Base-by-base conservation (phyloP, 2,797 vertebrate species). In the Cynopterus sphinx region DNA sequence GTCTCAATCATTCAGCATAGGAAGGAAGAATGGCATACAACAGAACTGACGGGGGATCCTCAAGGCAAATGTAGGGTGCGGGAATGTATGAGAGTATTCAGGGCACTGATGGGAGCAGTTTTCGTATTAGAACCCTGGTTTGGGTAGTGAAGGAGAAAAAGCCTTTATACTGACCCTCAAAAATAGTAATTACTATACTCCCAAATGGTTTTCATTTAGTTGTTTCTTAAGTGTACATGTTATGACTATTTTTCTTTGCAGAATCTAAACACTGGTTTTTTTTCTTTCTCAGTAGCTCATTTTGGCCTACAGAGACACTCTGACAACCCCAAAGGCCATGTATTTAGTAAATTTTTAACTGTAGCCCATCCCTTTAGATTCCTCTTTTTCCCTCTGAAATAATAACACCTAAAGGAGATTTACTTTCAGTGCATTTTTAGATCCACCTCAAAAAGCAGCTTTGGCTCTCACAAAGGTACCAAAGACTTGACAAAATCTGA, bases 401-500 rank as follows among this genome's bases (percentile, higher is more conserved):
- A 94, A 82, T 3, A 90, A 7, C 28, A 85, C 16, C 81, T n/a
- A 89, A 97, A 94, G 46, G 63, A 94, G 77, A 97, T 97, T 73
- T 86, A 19, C 79, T 98, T 98, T 94, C 51, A 4, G 87, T 12
- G 31, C 74, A 91, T 98, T 98, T 98, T 97, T 90, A 98, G 95
- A 98, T 96, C 70, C 83, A 96, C 89, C 53, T 97, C 97, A 95
- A 94, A 98, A 97, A 98, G 88, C 81, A 97, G 73, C 97, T 95
- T 98, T 98, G 97, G 95, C 95, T 98, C 97, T 98, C 95, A 98
- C 97, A 98, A 93, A 94, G 95, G 98, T 98, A 97, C 96, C 97
- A 98, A 98, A 98, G 98, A 98, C 98, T 99, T 98, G 96, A 98
- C 98, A 98, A 98, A 97, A 96, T 98, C 98, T 98, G 94, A 98